Evolutionary conservation across 2,797 vertebrate genomes (phyloP).

Genomic region (Choloepus didactylus): DNA sequence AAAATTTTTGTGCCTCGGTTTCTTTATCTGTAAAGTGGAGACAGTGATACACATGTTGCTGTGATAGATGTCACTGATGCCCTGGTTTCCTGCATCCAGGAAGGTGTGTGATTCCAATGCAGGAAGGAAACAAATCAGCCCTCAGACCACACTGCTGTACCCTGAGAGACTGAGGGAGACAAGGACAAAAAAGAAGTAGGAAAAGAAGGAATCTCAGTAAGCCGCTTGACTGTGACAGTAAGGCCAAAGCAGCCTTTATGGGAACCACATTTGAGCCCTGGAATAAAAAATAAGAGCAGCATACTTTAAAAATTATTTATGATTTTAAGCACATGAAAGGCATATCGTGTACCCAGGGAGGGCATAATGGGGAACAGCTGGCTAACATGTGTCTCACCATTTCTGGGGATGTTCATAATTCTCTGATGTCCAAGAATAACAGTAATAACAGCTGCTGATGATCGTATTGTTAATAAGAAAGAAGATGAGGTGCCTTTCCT

Average conservation of each 20-base stretch:
- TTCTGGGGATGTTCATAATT: slow-evolving; percentile 79
- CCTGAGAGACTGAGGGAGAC: slow-evolving; percentile 52
- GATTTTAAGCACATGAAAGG: slow-evolving; percentile 86
- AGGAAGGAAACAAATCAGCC: slow-evolving; percentile 64
- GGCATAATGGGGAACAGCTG: slow-evolving; percentile 82
- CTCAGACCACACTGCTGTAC: slow-evolving; percentile 73
- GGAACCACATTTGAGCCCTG: slow-evolving; percentile 82
- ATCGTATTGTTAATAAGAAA: slow-evolving; percentile 68
- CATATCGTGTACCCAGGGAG: slow-evolving; percentile 81
- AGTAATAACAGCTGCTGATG: slow-evolving; percentile 32
- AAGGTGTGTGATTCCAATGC: slow-evolving; percentile 30
- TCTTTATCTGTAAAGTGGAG: slow-evolving; percentile 48
- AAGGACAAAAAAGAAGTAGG: slow-evolving; percentile 51
- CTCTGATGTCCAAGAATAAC: slow-evolving; percentile 82
- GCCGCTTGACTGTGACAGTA: slow-evolving; percentile 73
- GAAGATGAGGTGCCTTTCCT: not conserved
- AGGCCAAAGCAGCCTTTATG: slow-evolving; percentile 80
- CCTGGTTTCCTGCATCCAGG: not conserved
- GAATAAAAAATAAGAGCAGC: slow-evolving; percentile 82
- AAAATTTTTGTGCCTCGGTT: not conserved
- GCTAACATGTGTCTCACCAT: slow-evolving; percentile 77
- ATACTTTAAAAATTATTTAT: slow-evolving; percentile 86
- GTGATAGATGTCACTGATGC: not conserved
- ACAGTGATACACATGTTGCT: not conserved
- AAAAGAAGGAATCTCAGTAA: slow-evolving; percentile 72